Base-by-base conservation (phyloP, 2,888 invertebrate species). In the Leucoma salicis region DNA sequence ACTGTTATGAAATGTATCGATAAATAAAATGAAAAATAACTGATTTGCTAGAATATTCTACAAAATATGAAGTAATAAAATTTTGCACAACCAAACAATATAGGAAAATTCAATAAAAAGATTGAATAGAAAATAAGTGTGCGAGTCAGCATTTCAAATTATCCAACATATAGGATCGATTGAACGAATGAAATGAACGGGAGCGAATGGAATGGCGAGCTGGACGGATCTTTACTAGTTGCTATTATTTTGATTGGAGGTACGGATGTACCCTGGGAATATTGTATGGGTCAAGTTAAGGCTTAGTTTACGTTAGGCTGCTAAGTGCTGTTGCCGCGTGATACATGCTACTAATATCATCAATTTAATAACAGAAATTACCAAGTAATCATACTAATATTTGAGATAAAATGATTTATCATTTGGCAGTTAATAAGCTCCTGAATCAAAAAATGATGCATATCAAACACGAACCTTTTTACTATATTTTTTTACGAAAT, bases 81-180 rank as follows among this genome's bases (percentile, higher is more conserved):
- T 25, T 61, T 53, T 42, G 54, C 65, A 59, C 58, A 66, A 67
- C 65, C 57, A 62, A 50, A 53, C 50, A 51, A 49, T 54, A 51
- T 35, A 43, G 35, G 50, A 57, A 33, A 56, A 52, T 57, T 65
- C 60, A 54, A 61, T 63, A 63, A 65, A 67, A 60, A 66, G 63
- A 68, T 65, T 72, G 70, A 71, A 71, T 68, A 64, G 65, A 66
- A 74, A 66, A 73, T 64, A 69, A 59, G 53, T 44, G 56, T 59
- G 53, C 52, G 52, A 71, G 65, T 75, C 75, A 74, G 75, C 73
- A 51, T 63, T 70, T 67, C 63, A 57, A 63, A 69, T 59, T 61
- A 66, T 47, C 62, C 57, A 49, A 49, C 56, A 61, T 71, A 70
- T 57, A 54, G 66, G 53, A 63, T 48, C 70, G 62, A 67, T 68